Evolutionary conservation across 2,113 vertebrate species (phyloP).

Genomic region (Haplotaxodon microlepis): DNA sequence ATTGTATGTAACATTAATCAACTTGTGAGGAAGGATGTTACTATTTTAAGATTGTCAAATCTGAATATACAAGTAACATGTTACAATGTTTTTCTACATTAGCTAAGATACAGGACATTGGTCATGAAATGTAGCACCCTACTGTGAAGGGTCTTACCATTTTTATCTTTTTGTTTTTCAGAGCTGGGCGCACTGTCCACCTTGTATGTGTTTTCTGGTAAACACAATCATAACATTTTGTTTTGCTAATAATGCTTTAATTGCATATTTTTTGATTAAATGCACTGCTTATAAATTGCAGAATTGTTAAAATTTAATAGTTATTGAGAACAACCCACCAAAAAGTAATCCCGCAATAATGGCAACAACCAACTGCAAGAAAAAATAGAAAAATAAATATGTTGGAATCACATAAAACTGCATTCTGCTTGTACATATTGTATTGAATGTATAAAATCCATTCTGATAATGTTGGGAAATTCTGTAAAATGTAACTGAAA

Average conservation of each 20-base stretch:
- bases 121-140: neutral
- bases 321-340: neutral
- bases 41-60: neutral
- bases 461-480: neutral
- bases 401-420: neutral
- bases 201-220: neutral
- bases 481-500: neutral
- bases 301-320: neutral
- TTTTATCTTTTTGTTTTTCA: neutral
- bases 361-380: neutral
- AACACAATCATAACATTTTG: neutral
- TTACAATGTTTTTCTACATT: neutral
- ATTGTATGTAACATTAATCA: neutral
- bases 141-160: neutral
- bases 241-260: neutral
- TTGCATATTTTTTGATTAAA: neutral
- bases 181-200: neutral
- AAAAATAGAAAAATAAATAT: neutral
- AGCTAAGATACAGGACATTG: neutral
- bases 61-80: neutral
- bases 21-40: neutral
- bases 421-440: neutral
- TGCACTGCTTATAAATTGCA: neutral
- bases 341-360: neutral
- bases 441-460: neutral